Base-by-base conservation (phyloP, 1,140 invertebrate genomes). In the Danaus plexippus region DNA sequence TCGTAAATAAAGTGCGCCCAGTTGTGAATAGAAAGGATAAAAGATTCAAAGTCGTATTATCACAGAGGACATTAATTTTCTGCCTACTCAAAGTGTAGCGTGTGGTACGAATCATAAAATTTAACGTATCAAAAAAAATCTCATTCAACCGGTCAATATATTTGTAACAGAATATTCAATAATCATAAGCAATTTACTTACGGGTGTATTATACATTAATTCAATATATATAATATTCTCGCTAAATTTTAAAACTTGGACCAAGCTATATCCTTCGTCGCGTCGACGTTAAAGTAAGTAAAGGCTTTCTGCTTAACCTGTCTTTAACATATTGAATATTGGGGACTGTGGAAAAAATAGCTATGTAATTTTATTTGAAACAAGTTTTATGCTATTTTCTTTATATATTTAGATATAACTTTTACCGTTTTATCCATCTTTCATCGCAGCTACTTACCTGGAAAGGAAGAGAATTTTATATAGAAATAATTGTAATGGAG, bases 61-160 rank as follows among this genome's bases (percentile, higher is more conserved):
- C 69, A 68, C 62, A 57, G 63, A 67, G 70, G 73, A 75, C 71
- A 83, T 83, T 79, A 79, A 82, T 80, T 77, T 77, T 77, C 66
- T 79, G 75, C 69, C 66, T 75, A 71, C 73, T 73, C 71, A 72
- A 75, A 78, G 75, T 65, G 64, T 58, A 22, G 47, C 12, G 45
- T 43, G 47, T 43, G 63, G 69, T 57, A 9, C 52, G 67, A 71
- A 54, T 15, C 15, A 15, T 15, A 15, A 15, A 15, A 15, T 15
- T 2, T 6, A 32, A 8, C 1, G 22, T 32, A 1, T 32, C 22
- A 6, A 32, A 32, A 32, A 2, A 3, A 32, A 7, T n/a, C 22
- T 32, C 7, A 32, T 32, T 32, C 7, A 32, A 32, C 22, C 7
- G 0, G 22, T 8, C 7, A 32, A 32, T 6, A 32, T 32, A 32